phyloP scores from a whole-genome alignment of 2,888 invertebrate genomes.

The Drosophila phalerata region DNA sequence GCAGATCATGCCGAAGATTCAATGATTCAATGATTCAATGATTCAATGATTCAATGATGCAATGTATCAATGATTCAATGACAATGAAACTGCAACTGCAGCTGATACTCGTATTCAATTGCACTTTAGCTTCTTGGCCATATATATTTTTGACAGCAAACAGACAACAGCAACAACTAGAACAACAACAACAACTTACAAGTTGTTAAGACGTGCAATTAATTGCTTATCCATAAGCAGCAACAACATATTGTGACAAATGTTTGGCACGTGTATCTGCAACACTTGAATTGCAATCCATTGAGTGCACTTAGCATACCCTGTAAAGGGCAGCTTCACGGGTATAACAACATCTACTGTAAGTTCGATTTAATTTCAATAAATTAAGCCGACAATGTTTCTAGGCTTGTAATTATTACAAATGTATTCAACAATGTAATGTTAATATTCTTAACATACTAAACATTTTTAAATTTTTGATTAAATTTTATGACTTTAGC shows the following conservation, averaged over 20 bases:
- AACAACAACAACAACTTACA: constrained; percentile 11
- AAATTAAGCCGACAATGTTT: no score
- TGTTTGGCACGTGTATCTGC: constrained; percentile 52
- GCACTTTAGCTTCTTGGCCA: constrained; percentile 28
- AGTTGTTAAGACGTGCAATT: constrained; percentile 47
- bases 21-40: not conserved
- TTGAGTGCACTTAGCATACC: constrained; percentile 40
- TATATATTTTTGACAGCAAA: constrained; percentile 31
- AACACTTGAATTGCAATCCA: constrained; percentile 35
- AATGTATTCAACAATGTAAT: no score
- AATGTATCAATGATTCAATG: no score
- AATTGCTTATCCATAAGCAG: constrained; percentile 43
- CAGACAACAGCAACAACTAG: constrained; percentile 12
- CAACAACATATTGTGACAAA: constrained; percentile 34
- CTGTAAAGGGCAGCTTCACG: constrained; percentile 15
- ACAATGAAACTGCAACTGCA: constrained; percentile 6
- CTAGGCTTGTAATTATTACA: no score
- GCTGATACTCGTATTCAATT: constrained; percentile 3
- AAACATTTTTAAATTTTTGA: no score
- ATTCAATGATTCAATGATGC: no score
- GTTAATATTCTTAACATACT: no score
- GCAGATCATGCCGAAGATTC: constrained; percentile 5
- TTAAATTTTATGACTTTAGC: no score
- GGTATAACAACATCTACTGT: not conserved
- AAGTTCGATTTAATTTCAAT: no score